These are phyloP conservation scores for Seira musarum DNA, from an alignment of 2,888 invertebrate species.

Conservation along the genomic window DNA sequence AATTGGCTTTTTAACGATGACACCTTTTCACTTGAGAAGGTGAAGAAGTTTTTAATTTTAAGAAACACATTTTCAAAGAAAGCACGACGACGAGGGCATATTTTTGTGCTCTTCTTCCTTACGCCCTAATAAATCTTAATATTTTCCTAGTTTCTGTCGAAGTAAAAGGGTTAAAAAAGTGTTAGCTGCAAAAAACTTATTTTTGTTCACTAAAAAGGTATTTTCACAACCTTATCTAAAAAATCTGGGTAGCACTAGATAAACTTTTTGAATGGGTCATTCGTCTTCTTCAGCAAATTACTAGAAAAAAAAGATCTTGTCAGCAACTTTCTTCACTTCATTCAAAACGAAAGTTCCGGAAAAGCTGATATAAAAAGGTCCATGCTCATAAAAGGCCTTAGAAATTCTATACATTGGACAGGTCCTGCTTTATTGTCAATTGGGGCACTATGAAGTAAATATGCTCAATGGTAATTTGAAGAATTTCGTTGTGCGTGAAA, in stretches of 20 bases:
- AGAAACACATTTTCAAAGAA: too few relatives aligned
- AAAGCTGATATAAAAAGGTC: neutral
- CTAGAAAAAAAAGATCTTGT: conserved; percentile 3
- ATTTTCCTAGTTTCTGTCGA: conserved; percentile 20
- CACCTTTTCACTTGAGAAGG: too few relatives aligned
- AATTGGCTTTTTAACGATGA: too few relatives aligned
- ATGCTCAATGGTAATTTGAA: too few relatives aligned
- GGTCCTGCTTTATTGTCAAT: too few relatives aligned
- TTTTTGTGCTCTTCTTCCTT: conserved; percentile 2
- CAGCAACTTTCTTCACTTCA: neutral
- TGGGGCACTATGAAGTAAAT: too few relatives aligned
- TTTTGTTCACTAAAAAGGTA: neutral
- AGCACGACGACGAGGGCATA: too few relatives aligned
- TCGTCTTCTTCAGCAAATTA: conserved; percentile 20
- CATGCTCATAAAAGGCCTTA: neutral
- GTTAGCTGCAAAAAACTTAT: neutral
- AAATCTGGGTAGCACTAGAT: neutral
- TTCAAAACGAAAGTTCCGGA: neutral
- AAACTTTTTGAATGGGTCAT: too few relatives aligned
- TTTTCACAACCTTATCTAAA: neutral
- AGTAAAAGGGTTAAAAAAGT: conserved; percentile 2
- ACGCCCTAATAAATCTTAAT: conserved; percentile 49
- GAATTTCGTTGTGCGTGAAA: too few relatives aligned
- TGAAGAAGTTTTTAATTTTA: too few relatives aligned
- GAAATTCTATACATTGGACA: neutral